Evolutionary conservation across 2,797 vertebrate genomes (phyloP).

Genomic region (Rhinoraja longicauda): DNA sequence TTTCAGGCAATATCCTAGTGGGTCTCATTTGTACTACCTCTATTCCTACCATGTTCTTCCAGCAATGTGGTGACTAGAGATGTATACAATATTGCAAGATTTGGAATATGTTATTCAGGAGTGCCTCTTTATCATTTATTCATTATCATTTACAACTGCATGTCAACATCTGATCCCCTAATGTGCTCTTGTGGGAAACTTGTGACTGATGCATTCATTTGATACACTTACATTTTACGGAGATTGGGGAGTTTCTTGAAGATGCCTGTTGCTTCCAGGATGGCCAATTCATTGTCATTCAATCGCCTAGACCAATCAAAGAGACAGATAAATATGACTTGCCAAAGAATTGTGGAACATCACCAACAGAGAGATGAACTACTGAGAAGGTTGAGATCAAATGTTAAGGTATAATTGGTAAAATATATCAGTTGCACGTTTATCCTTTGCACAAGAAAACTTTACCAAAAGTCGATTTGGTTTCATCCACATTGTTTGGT

Average conservation of each 20-base stretch:
- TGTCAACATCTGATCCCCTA: not conserved
- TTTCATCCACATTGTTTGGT: not conserved
- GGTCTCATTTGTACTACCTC: too few species aligned
- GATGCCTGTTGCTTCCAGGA: slow-evolving; percentile 74
- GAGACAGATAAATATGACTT: slow-evolving; percentile 28
- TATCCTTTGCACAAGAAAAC: not conserved
- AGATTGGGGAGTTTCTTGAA: slow-evolving; percentile 92
- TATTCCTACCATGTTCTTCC: too few species aligned
- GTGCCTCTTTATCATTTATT: not conserved
- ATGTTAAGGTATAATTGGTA: too few species aligned
- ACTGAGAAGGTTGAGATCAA: not conserved
- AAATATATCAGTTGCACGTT: not conserved
- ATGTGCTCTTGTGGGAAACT: not conserved
- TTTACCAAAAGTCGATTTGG: too few species aligned
- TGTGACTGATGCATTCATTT: not conserved
- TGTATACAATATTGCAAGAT: too few species aligned
- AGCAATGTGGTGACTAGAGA: too few species aligned
- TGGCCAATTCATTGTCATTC: slow-evolving; percentile 90
- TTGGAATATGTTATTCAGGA: not conserved
- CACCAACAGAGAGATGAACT: not conserved
- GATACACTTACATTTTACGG: slow-evolving; percentile 80
- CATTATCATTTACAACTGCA: too few species aligned
- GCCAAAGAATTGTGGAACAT: not conserved
- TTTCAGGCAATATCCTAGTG: too few species aligned
- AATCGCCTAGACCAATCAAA: slow-evolving; percentile 68